phyloP scores from a whole-genome alignment of 2,113 vertebrate species.

The Varanus komodoensis region DNA sequence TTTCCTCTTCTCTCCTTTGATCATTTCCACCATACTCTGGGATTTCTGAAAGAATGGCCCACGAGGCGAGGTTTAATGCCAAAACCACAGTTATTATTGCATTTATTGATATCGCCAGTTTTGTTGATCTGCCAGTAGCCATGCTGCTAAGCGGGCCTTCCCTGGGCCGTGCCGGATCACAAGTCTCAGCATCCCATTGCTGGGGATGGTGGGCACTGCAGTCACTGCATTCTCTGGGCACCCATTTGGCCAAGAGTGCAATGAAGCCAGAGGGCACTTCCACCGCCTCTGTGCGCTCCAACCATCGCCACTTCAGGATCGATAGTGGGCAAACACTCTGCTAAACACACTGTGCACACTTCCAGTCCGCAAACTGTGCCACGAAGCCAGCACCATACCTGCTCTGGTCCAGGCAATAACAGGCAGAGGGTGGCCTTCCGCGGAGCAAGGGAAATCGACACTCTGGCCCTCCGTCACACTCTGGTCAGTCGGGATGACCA shows the following conservation, averaged over 20 bases:
- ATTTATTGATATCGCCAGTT: background rate
- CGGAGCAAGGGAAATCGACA: constrained; percentile 88
- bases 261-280: too few relatives aligned
- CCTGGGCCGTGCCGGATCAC: background rate
- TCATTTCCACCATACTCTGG: background rate
- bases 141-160: background rate
- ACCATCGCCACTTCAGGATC: background rate
- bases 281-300: too few relatives aligned
- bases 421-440: constrained; percentile 84
- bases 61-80: too few relatives aligned
- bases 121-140: too few relatives aligned
- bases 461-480: constrained; percentile 86
- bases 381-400: constrained; percentile 66
- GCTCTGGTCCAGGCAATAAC: constrained; percentile 90
- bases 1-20: background rate
- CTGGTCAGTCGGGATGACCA: constrained; percentile 84
- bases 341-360: background rate
- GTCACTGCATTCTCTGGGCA: too few relatives aligned
- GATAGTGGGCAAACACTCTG: background rate
- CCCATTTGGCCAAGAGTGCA: too few relatives aligned
- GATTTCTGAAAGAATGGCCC: background rate
- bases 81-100: background rate
- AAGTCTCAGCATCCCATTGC: too few relatives aligned
- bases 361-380: background rate
- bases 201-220: too few relatives aligned